Evolutionary conservation across 2,888 invertebrate genomes (phyloP), one percentile per base, ranked within the genome.

Genomic region (Phortica magna): DNA sequence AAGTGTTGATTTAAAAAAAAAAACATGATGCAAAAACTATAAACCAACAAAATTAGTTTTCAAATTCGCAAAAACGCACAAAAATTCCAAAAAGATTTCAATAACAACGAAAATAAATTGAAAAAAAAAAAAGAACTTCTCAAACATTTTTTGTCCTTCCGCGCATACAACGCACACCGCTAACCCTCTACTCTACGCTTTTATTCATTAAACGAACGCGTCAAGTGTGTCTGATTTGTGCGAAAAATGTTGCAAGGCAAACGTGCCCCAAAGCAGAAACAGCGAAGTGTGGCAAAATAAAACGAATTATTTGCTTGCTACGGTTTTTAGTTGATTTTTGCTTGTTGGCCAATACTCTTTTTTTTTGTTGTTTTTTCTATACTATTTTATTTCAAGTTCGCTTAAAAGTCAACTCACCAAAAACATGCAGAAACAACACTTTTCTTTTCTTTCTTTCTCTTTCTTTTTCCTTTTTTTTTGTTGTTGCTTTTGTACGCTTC

Each of bases 171-270:
- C 2, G 1, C 31, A 1, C 31, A 31, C 31, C 59, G n/a, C 57
- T 19, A 22, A 10, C 14, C n/a, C 55, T 0, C 19, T 59, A 19
- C 22, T 3, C 19, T 17, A 7, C 22, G 17, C 31, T 2, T 31
- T 19, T 17, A 65, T 65, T 65, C 65, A 65, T 65, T 65, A 65
- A 65, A 41, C 41, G 42, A 65, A 65, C 41, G 65, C 41, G 65
- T 65, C 41, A 31, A 14, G 57, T 31, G 31, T 31, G 31, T 31
- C 31, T 31, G 31, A 31, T 31, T 31, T 31, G 19, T 14, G 19
- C 7, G 6, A 17, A 17, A 42, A n/a, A 22, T 70, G 53, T 70
- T 68, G 42, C n/a, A 68, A 68, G 31, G 14, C 19, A 59, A 59
- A 17, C 19, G 59, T 22, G 42, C 6, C 48, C 22, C 5, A 71